Percentiles rank a stretch among this genome's conserved stretches.
These are phyloP conservation scores for Cettia cetti DNA, from an alignment of 2,113 vertebrate genomes.

Conservation along the genomic window DNA sequence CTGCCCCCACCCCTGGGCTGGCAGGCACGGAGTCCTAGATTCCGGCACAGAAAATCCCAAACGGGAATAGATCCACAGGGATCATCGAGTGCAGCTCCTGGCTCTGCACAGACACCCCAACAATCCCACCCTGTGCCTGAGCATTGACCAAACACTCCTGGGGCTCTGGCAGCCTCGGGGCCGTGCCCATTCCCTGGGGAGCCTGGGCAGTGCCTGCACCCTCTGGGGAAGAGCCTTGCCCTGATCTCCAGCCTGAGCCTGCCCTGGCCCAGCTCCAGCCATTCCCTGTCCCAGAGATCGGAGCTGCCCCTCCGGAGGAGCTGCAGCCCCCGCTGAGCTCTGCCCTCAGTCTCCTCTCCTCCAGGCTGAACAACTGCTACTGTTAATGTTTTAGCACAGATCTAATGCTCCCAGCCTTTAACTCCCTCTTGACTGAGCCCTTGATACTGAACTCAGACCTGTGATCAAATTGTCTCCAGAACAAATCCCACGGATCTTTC, in stretches of 20 bases:
- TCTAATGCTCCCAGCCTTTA: background rate
- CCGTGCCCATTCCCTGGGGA: background rate
- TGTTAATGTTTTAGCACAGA: accelerated
- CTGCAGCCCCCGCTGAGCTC: background rate
- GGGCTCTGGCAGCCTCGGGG: background rate
- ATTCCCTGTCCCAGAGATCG: accelerated
- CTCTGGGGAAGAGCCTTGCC: too few species aligned
- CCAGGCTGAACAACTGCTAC: background rate
- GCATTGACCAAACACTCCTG: accelerated
- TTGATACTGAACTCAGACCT: accelerated
- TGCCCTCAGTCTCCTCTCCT: background rate
- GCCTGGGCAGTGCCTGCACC: background rate
- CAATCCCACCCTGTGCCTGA: background rate
- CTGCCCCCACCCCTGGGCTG: accelerated
- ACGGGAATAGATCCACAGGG: accelerated
- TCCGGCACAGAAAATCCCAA: background rate
- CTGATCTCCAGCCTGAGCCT: accelerated
- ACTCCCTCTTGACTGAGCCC: accelerated
- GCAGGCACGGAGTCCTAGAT: background rate
- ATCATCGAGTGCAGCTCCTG: accelerated
- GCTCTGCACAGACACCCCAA: background rate
- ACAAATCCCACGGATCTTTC: accelerated
- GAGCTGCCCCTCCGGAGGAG: background rate
- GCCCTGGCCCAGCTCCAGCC: background rate
- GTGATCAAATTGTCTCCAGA: accelerated